Evolutionary conservation across 1,140 invertebrate genomes (phyloP).

Genomic region (Triops longicaudatus): DNA sequence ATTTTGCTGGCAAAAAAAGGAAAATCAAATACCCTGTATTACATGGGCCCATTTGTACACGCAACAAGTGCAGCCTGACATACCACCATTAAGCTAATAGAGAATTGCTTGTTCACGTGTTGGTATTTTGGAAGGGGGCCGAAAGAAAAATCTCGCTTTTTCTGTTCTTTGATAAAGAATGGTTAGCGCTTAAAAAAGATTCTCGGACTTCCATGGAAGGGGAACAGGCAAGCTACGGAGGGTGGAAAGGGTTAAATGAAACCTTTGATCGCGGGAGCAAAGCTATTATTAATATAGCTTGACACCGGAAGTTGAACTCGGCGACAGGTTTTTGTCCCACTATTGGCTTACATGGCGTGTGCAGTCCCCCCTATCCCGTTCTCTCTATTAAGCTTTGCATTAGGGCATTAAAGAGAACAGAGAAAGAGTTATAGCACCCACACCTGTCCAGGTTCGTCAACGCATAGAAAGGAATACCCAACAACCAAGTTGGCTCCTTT

Average conservation of each 20-base stretch:
- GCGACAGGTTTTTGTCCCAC: slow-evolving; percentile 4
- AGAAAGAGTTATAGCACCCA: not conserved
- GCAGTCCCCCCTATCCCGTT: not conserved
- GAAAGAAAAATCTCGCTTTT: not conserved
- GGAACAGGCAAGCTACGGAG: not conserved
- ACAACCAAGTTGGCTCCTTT: not conserved
- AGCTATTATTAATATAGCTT: not conserved
- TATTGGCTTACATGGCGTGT: not conserved
- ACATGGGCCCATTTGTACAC: not conserved
- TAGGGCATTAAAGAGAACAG: not conserved
- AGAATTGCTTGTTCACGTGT: not conserved
- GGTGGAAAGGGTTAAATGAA: slow-evolving; percentile 1
- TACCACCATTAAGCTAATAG: not conserved
- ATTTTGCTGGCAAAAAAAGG: not conserved
- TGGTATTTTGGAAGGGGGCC: not conserved
- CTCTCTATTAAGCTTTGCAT: not conserved
- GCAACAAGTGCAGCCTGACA: slow-evolving; percentile 5
- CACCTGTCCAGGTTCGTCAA: slow-evolving; percentile 8
- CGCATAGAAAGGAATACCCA: not conserved
- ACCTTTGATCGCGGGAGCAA: not conserved
- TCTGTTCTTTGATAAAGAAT: not conserved
- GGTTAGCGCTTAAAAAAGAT: not conserved
- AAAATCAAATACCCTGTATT: not conserved
- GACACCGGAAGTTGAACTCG: not conserved
- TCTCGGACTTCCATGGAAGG: not conserved